Evolutionary conservation across 2,113 vertebrate genomes (phyloP), one percentile per base, ranked within the genome.

Genomic region (Centropristis striata): DNA sequence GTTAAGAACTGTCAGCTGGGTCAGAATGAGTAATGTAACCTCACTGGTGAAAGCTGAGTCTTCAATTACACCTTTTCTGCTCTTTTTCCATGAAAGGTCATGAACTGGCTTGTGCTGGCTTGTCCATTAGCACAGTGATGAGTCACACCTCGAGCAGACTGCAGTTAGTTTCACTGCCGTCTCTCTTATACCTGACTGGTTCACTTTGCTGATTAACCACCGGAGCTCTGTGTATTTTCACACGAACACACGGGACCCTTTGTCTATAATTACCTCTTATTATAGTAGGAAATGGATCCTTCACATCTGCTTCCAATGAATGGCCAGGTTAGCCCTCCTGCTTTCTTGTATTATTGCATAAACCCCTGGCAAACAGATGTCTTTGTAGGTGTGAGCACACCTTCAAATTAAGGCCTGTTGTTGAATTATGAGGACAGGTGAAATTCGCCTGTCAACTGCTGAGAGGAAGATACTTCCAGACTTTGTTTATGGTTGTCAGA

Each of bases 221-320:
- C 57, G 27, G 65, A 71, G 72, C 71, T 84, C 12, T 1, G 37
- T 74, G 74, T 70, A 36, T 89, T 93, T 93, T 93, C 86, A 78
- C 90, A 90, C 80, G 71, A 87, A 80, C 86, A 42, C 81, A 18
- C 63, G 81, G 27, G 47, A 50, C 79, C 84, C 63, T 66, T 69
- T 50, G 67, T 71, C 92, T 94, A 71, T 95, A 95, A 95, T 95
- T 93, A 94, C 64, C 73, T 80, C 36, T 88, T 92, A 93, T 94
- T 93, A 92, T 85, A 85, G 92, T 81, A 86, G 94, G 93, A 93
- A 94, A 87, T 90, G 79, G 81, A 91, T 83, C 61, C 65, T 49
- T 91, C 81, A 93, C 94, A 94, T 95, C 94, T 95, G 94, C 91
- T 94, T 90, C 81, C 88, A 91, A 89, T 95, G 90, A 95, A 94